These are phyloP conservation scores for Semicossyphus pulcher DNA, from an alignment of 2,113 vertebrate genomes.

Conservation along the genomic window DNA sequence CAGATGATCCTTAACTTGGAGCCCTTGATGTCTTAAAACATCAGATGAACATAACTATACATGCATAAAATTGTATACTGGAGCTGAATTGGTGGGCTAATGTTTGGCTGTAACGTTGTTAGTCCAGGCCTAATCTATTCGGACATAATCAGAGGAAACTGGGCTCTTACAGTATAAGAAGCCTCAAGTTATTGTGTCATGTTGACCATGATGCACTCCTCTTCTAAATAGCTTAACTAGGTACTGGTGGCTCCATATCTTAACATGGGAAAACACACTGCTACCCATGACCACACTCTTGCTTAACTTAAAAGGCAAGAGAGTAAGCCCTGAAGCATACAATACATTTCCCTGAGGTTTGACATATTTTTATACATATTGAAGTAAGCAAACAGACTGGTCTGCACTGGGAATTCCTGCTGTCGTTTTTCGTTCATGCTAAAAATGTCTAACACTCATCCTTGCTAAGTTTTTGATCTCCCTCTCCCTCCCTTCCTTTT, in stretches of 20 bases:
- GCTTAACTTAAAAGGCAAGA: not conserved
- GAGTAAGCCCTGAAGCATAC: not conserved
- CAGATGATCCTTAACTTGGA: not conserved
- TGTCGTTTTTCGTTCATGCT: conserved; percentile 12
- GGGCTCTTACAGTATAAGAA: conserved; percentile 3
- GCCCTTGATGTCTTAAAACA: conserved; percentile 3
- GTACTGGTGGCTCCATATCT: conserved; percentile 4
- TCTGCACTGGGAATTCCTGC: not conserved
- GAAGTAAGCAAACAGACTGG: conserved; percentile 8
- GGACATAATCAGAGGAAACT: conserved; percentile 9
- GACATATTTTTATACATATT: not conserved
- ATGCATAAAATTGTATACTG: conserved; percentile 9
- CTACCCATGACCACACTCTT: conserved; percentile 1
- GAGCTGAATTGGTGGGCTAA: not conserved
- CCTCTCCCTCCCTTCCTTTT: not conserved
- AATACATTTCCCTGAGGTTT: not conserved
- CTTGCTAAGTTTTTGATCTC: conserved; percentile 3
- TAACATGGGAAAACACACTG: not conserved
- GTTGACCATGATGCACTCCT: conserved; percentile 7
- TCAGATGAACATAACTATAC: conserved; percentile 19
- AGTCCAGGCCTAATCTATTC: conserved; percentile 18
- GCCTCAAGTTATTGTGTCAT: conserved; percentile 4
- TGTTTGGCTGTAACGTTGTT: conserved; percentile 7
- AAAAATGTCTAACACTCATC: not conserved
- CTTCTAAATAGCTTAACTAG: conserved; percentile 21